Conservation (phyloP, 2,888 invertebrate genomes). For the Apodemia hepburni region DNA sequence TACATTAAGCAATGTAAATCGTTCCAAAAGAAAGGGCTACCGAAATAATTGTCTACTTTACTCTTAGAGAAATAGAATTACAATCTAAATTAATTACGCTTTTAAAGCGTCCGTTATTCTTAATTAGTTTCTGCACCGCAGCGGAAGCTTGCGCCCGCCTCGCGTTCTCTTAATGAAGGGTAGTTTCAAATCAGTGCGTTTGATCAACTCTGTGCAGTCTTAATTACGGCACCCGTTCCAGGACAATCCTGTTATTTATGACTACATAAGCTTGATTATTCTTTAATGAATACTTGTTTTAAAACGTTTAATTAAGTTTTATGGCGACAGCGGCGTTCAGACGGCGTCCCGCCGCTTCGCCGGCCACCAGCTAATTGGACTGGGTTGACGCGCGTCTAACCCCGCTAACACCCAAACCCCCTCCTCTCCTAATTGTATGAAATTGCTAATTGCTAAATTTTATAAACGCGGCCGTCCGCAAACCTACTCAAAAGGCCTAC, state of each 20-base stretch:
- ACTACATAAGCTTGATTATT: constrained; percentile 82
- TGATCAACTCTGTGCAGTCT: constrained; percentile 81
- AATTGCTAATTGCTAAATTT: constrained; percentile 80
- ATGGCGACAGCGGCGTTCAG: constrained; percentile 75
- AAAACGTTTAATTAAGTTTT: constrained; percentile 82
- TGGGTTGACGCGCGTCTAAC: constrained; percentile 66
- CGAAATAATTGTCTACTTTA: constrained; percentile 79
- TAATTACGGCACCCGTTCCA: constrained; percentile 78
- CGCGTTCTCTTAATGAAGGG: constrained; percentile 78
- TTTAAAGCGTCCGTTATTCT: constrained; percentile 81
- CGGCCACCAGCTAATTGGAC: constrained; percentile 79
- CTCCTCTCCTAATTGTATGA: constrained; percentile 76
- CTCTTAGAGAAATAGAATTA: constrained; percentile 79
- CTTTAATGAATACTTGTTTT: constrained; percentile 82
- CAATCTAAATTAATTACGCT: constrained; percentile 81
- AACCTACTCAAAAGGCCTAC: constrained; percentile 41
- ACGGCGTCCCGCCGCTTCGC: constrained; percentile 72
- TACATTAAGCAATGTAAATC: constrained; percentile 73
- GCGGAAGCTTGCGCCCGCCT: constrained; percentile 65
- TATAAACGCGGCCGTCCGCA: constrained; percentile 75
- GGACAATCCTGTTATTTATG: constrained; percentile 81
- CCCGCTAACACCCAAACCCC: constrained; percentile 39
- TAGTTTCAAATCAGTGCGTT: constrained; percentile 80
- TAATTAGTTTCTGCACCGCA: constrained; percentile 80
- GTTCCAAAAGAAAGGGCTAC: constrained; percentile 77